A percentile compares a stretch with the other conserved stretches of the same genome.
Conservation (phyloP, 2,888 invertebrate genomes). For the Tinea trinotella region DNA sequence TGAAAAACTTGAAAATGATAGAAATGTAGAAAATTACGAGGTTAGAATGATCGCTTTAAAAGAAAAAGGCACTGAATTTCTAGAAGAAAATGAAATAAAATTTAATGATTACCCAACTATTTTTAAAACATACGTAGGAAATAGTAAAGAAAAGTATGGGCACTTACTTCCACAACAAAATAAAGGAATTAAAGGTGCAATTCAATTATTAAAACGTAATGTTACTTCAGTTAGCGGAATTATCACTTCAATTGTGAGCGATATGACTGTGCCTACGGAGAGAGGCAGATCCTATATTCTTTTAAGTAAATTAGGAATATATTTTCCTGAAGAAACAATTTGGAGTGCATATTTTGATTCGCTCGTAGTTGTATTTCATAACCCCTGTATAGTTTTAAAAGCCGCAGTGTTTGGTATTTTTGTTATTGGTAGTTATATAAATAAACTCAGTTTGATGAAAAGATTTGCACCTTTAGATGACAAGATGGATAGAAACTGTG, state of each 20-base stretch:
- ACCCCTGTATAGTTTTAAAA: not conserved
- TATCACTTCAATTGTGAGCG: constrained; percentile 24
- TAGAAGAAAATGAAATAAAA: constrained; percentile 28
- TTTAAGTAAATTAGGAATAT: constrained; percentile 37
- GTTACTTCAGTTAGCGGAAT: constrained; percentile 24
- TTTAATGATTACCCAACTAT: constrained; percentile 32
- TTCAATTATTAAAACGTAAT: constrained; percentile 29
- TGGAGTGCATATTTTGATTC: constrained; percentile 30
- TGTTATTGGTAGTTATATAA: constrained; percentile 30
- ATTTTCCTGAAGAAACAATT: constrained; percentile 38
- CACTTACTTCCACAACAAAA: constrained; percentile 23
- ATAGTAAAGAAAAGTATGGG: constrained; percentile 27
- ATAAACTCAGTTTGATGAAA: constrained; percentile 31
- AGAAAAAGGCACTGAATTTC: constrained; percentile 17
- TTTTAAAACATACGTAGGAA: constrained; percentile 31
- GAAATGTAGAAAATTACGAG: constrained; percentile 25
- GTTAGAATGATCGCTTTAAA: constrained; percentile 23
- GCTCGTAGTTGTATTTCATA: not conserved
- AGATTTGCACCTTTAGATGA: constrained; percentile 31
- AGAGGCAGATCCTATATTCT: constrained; percentile 27
- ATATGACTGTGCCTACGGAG: not conserved
- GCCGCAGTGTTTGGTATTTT: constrained; percentile 34
- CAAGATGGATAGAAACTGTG: constrained; percentile 30
- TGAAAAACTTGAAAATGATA: constrained; percentile 24
- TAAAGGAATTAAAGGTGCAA: constrained; percentile 20